Percentiles rank a stretch among this genome's conserved stretches.
phyloP scores from a whole-genome alignment of 2,888 invertebrate species.

The Cerastis leucographa region DNA sequence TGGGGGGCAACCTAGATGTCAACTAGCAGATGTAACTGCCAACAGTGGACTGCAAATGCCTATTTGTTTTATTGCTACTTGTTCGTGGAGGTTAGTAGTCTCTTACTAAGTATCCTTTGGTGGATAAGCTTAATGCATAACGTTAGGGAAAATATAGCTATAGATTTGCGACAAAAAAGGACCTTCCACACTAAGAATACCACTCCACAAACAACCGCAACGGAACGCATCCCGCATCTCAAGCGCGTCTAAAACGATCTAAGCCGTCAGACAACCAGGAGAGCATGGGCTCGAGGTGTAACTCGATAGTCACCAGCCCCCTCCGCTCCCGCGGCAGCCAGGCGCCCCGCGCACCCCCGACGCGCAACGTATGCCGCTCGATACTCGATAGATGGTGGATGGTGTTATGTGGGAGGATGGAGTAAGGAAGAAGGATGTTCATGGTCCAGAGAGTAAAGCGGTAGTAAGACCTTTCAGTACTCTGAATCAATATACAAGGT shows the following conservation, averaged over 20 bases:
- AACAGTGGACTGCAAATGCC: too few relatives aligned
- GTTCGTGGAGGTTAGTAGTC: not conserved
- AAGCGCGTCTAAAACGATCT: slow-evolving; percentile 71
- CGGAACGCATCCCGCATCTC: slow-evolving; percentile 44
- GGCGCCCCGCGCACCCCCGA: slow-evolving; percentile 66
- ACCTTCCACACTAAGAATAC: not conserved
- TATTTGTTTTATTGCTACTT: too few relatives aligned
- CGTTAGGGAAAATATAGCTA: not conserved
- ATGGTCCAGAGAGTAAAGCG: not conserved
- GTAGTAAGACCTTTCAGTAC: not conserved
- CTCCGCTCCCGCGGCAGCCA: slow-evolving; percentile 56
- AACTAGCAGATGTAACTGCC: too few relatives aligned
- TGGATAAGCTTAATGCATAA: not conserved
- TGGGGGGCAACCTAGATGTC: too few relatives aligned
- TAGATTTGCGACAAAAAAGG: slow-evolving; percentile 1
- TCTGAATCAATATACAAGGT: not conserved
- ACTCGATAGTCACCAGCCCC: slow-evolving; percentile 73
- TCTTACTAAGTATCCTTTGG: not conserved
- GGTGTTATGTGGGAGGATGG: slow-evolving; percentile 63
- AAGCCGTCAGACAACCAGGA: slow-evolving; percentile 79
- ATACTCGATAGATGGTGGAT: slow-evolving; percentile 74
- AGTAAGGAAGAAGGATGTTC: not conserved
- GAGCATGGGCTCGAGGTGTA: slow-evolving; percentile 77
- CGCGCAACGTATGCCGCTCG: slow-evolving; percentile 82
- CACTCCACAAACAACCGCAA: not conserved